Evolutionary conservation across 2,797 vertebrate species (phyloP).

Genomic region (Iguana delicatissima): DNA sequence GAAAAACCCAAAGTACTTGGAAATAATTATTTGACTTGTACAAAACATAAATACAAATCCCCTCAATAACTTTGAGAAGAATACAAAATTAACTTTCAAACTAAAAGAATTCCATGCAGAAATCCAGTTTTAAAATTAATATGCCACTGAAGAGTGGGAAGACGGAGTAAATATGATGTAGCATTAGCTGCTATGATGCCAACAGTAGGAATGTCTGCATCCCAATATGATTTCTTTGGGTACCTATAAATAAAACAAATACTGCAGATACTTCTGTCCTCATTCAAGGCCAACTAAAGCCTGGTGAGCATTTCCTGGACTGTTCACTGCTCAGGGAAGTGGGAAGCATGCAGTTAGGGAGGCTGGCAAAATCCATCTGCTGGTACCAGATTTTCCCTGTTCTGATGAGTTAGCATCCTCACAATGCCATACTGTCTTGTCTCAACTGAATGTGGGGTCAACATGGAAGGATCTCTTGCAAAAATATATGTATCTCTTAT

Average conservation of each 20-base stretch:
- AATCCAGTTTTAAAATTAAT: conserved; percentile 16
- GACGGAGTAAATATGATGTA: neutral
- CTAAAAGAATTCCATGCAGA: neutral
- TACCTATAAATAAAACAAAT: neutral
- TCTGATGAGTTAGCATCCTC: neutral
- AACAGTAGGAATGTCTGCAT: neutral
- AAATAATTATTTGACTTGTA: conserved; percentile 26
- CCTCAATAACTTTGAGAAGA: conserved; percentile 17
- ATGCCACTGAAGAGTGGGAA: neutral
- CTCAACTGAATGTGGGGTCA: too few species aligned
- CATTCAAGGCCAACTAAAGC: neutral
- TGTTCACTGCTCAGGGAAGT: neutral
- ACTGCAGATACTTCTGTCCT: neutral
- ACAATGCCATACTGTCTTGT: neutral
- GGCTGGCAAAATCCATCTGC: neutral
- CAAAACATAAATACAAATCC: neutral
- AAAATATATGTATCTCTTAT: too few species aligned
- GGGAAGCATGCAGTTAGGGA: neutral
- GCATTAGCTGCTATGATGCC: neutral
- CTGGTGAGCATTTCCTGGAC: neutral
- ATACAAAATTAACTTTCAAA: neutral
- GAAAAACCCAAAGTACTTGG: conserved; percentile 28
- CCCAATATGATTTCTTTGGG: neutral
- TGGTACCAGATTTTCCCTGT: too few species aligned
- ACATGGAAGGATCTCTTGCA: too few species aligned